Percentiles rank a stretch among this genome's conserved stretches.
These are phyloP conservation scores for Cotesia glomerata DNA, from an alignment of 1,140 invertebrate species.

Conservation along the genomic window DNA sequence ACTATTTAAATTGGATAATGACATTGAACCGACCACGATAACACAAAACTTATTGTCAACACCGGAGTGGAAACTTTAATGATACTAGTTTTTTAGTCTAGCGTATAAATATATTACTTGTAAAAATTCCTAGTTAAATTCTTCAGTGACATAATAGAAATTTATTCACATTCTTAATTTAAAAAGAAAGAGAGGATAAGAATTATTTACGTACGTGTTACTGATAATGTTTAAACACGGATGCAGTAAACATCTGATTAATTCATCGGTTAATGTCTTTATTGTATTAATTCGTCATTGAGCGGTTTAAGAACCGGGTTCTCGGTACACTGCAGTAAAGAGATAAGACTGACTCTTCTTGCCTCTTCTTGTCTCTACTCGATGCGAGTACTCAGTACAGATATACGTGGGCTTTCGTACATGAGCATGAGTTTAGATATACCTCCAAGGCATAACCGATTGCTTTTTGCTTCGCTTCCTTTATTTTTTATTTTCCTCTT, in stretches of 20 bases:
- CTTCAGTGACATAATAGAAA: too few relatives aligned
- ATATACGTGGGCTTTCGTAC: conserved; percentile 24
- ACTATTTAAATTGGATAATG: not conserved
- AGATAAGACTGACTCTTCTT: conserved; percentile 31
- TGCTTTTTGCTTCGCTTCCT: not conserved
- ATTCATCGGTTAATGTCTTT: conserved; percentile 61
- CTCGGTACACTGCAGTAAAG: not conserved
- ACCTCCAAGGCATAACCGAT: conserved; percentile 3
- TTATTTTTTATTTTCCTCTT: not conserved
- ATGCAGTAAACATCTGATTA: conserved; percentile 58
- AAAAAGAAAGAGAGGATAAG: not conserved
- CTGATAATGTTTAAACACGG: conserved; percentile 15
- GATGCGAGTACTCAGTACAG: conserved; percentile 42
- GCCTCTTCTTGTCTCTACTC: not conserved
- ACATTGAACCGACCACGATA: not conserved
- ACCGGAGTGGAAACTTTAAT: not conserved
- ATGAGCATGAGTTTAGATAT: not conserved
- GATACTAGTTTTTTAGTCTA: not conserved
- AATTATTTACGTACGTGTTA: not conserved
- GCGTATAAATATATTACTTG: not conserved
- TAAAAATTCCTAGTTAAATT: too few relatives aligned
- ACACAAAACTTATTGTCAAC: not conserved
- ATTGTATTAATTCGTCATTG: conserved; percentile 54
- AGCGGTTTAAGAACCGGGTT: conserved; percentile 15
- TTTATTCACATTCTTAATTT: not conserved